Base-by-base conservation (phyloP, 2,888 invertebrate species). In the Ochlodes sylvanus region DNA sequence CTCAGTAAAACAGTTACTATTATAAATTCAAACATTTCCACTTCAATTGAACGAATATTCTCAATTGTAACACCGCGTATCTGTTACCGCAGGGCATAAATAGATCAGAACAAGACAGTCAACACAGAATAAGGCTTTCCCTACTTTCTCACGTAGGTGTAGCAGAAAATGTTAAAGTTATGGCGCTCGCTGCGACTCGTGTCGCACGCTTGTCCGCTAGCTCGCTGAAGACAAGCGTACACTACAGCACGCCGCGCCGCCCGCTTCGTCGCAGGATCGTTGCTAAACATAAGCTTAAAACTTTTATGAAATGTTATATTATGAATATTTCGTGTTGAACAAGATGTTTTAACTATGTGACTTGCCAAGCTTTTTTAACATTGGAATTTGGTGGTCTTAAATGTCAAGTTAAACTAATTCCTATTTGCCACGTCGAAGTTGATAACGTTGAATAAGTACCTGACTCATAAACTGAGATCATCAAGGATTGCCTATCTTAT, bases 81-180 rank as follows among this genome's bases (percentile, higher is more conserved):
- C 52, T 52, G 42, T 61, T 60, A 56, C 17, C 27, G 42, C 68
- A 27, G 52, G 21, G 27, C n/a, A 50, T 17, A 60, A 66, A 66
- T 66, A 58, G 65, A 58, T 65, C 57, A 58, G 52, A 52, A 52
- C 58, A 47, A 12, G 65, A 65, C 65, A 65, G 57, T 21, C 47
- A 10, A 47, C 55, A 60, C 80, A 85, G 88, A 89, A 88, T 89
- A 87, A 73, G 21, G 34, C 73, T 72, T 38, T 67, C 65, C 62
- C 75, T 72, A 75, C 76, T 68, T 73, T 74, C 72, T 63, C 74
- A 86, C 87, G 92, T 92, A 92, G 91, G 92, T 88, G 91, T 89
- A 79, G 83, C 88, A 87, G 86, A 85, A 84, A 86, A 83, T 80
- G 84, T 82, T 87, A 85, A 86, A 90, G 85, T 90, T 91, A 91